These are phyloP conservation scores for Etheostoma perlongum DNA, from an alignment of 2,797 vertebrate species.

Conservation along the genomic window DNA sequence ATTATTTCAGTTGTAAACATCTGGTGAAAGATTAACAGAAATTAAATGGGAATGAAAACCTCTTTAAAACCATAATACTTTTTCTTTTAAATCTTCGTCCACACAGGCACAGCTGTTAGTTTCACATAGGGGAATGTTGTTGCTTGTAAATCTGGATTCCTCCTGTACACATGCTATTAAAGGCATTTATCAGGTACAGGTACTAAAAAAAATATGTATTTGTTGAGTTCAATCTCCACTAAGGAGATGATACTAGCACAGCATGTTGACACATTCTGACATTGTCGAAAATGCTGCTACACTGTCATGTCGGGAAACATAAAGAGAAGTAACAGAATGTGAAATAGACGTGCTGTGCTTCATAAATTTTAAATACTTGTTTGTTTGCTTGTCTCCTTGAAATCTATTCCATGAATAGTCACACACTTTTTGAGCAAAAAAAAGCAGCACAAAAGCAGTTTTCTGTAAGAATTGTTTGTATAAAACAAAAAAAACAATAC, in stretches of 20 bases:
- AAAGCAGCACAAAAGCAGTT: slow-evolving; percentile 32
- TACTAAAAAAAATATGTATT: not conserved
- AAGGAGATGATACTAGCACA: slow-evolving; percentile 8
- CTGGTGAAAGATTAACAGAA: not conserved
- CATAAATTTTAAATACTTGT: slow-evolving; percentile 43
- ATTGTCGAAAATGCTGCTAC: slow-evolving; percentile 5
- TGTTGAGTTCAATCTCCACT: slow-evolving; percentile 21
- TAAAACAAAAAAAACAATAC: slow-evolving; percentile 44
- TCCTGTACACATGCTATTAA: not conserved
- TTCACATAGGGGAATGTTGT: not conserved
- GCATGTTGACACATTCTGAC: slow-evolving; percentile 11
- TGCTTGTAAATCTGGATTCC: not conserved
- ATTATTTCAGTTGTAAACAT: not conserved
- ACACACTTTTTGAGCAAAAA: slow-evolving; percentile 19
- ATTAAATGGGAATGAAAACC: not conserved
- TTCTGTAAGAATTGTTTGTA: slow-evolving; percentile 44
- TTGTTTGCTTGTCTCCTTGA: slow-evolving; percentile 49
- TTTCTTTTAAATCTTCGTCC: not conserved
- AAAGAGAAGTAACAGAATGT: slow-evolving; percentile 29
- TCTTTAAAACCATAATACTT: not conserved
- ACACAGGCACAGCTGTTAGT: not conserved
- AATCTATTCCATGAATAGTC: slow-evolving; percentile 33
- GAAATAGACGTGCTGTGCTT: slow-evolving; percentile 36
- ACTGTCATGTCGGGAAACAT: slow-evolving; percentile 17
- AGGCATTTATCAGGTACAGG: not conserved